A percentile compares a stretch with the other conserved stretches of the same genome.
Conservation (phyloP, 1,140 invertebrate genomes). For the Solenopsis invicta region DNA sequence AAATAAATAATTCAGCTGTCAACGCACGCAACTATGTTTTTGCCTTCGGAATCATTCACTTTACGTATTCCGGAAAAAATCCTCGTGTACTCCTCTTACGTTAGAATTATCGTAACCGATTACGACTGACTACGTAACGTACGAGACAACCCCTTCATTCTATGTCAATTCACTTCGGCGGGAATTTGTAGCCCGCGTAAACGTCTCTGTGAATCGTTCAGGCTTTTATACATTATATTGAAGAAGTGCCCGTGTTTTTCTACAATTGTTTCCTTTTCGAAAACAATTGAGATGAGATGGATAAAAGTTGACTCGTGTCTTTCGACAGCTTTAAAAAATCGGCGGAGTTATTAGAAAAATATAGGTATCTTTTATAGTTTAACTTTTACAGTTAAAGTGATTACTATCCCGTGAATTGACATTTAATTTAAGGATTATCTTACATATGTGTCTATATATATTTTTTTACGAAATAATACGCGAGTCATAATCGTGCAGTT, state of each 20-base stretch:
- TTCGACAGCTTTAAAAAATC: not conserved
- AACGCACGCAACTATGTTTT: conserved; percentile 7
- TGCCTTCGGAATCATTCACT: conserved; percentile 20
- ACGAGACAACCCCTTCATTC: not conserved
- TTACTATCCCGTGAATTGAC: not conserved
- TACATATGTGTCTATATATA: conserved; percentile 27
- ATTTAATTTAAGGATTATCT: not conserved
- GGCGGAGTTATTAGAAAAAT: not conserved
- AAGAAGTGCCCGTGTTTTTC: not conserved
- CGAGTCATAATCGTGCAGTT: conserved; percentile 32
- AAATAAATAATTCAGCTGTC: conserved; percentile 31
- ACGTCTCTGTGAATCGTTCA: not conserved
- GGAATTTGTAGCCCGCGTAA: not conserved
- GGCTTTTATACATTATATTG: not conserved
- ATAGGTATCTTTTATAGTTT: no score
- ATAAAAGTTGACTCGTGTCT: not conserved
- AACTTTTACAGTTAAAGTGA: not conserved
- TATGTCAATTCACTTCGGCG: not conserved
- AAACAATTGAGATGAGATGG: not conserved
- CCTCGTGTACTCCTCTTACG: not conserved
- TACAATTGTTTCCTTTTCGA: not conserved
- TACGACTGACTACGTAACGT: conserved; percentile 23
- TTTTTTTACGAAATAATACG: conserved; percentile 19
- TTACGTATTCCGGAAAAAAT: not conserved
- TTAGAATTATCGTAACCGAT: conserved; percentile 27